A percentile compares a stretch with the other conserved stretches of the same genome.
Conservation (phyloP, 2,797 vertebrate species). For the Hydrophis major region DNA sequence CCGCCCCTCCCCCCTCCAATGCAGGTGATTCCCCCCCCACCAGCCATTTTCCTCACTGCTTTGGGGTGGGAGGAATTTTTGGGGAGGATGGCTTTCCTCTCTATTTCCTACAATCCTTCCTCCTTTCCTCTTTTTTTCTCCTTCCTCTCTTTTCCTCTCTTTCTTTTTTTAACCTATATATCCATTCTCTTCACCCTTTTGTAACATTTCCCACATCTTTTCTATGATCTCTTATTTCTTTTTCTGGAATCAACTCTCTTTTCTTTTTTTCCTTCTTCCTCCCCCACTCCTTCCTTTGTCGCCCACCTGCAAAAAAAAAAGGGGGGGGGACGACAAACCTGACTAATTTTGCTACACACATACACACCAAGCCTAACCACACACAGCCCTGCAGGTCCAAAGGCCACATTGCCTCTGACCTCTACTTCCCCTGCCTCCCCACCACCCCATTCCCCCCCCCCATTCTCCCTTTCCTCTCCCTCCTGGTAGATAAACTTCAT, state of each 20-base stretch:
- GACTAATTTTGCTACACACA: not conserved
- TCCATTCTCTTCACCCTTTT: no score
- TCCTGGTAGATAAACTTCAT: not conserved
- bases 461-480: not conserved
- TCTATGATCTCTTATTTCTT: not conserved
- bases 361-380: not conserved
- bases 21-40: accelerated
- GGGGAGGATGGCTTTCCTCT: not conserved
- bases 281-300: not conserved
- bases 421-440: not conserved
- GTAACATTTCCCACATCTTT: no score
- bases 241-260: not conserved
- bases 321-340: not conserved
- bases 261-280: not conserved
- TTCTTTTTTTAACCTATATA: not conserved
- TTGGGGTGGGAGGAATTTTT: not conserved
- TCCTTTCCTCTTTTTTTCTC: not conserved
- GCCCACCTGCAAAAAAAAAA: not conserved
- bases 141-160: no score
- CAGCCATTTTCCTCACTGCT: not conserved
- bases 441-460: no score
- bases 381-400: not conserved
- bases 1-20: not conserved
- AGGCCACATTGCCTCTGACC: not conserved
- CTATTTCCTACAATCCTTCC: not conserved